Conservation (phyloP, 2,888 invertebrate genomes). For the Ophion ventricosus region DNA sequence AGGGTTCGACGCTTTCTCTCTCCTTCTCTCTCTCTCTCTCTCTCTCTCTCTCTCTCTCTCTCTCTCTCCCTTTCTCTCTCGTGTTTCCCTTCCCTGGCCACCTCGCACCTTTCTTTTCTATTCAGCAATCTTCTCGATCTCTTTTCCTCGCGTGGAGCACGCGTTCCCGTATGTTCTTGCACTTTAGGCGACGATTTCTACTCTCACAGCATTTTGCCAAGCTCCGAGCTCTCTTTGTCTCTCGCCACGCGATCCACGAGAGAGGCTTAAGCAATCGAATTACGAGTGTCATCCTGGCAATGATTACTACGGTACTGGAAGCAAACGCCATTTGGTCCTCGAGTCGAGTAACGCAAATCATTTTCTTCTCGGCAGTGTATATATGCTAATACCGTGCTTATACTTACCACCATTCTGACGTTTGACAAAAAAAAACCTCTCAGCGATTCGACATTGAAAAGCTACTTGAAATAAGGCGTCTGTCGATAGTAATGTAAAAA, state of each 20-base stretch:
- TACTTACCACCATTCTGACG: background rate
- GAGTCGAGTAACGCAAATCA: background rate
- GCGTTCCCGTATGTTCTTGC: constrained; percentile 34
- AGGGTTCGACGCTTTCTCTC: constrained; percentile 58
- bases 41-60: background rate
- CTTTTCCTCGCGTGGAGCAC: constrained; percentile 34
- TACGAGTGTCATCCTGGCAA: constrained; percentile 37
- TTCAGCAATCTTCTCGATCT: constrained; percentile 40
- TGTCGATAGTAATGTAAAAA: background rate
- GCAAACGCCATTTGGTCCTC: constrained; percentile 13
- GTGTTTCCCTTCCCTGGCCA: constrained; percentile 12
- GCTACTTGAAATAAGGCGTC: background rate
- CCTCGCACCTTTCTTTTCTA: constrained; percentile 21
- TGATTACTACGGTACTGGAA: constrained; percentile 19
- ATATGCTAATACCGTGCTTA: background rate
- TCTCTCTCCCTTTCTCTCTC: background rate
- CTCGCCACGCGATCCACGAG: constrained; percentile 1
- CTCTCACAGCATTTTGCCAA: constrained; percentile 6
- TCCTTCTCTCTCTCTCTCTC: constrained; percentile 28
- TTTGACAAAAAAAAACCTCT: background rate
- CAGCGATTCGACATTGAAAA: background rate
- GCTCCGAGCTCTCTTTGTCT: constrained; percentile 11
- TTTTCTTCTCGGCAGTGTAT: background rate
- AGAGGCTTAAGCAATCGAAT: constrained; percentile 33
- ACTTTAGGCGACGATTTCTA: constrained; percentile 42